Percentiles rank a stretch among this genome's conserved stretches.
phyloP scores from a whole-genome alignment of 2,113 vertebrate genomes.

The Upupa epops region DNA sequence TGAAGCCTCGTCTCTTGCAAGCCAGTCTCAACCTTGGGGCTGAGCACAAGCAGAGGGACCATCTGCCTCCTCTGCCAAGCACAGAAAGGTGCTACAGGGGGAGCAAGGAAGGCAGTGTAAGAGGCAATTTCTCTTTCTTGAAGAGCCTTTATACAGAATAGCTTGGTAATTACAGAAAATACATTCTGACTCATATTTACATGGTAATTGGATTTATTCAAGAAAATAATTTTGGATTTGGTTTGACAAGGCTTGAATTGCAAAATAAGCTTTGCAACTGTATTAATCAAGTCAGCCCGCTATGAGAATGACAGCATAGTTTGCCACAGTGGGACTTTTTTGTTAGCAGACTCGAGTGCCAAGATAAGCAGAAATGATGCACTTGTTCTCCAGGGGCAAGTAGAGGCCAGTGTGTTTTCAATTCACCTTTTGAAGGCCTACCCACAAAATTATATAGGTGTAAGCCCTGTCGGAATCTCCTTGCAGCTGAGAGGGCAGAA shows the following conservation, averaged over 20 bases:
- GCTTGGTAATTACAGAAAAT: slow-evolving; percentile 1
- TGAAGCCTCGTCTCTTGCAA: background rate
- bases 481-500: background rate
- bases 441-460: background rate
- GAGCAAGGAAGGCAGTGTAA: background rate
- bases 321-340: slow-evolving; percentile 1
- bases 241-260: slow-evolving; percentile 34
- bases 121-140: background rate
- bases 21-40: background rate
- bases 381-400: background rate
- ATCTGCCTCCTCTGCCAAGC: background rate
- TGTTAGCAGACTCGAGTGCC: background rate
- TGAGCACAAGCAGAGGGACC: background rate
- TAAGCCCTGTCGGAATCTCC: background rate
- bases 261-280: slow-evolving; percentile 30
- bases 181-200: background rate
- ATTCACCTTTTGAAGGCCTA: background rate
- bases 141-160: background rate
- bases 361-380: slow-evolving; percentile 50
- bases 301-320: background rate
- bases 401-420: background rate
- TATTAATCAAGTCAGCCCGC: slow-evolving; percentile 1
- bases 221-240: slow-evolving; percentile 6
- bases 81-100: background rate
- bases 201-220: slow-evolving; percentile 17